These are phyloP conservation scores for Abscondita cerata DNA, from an alignment of 2,888 invertebrate genomes.

Conservation along the genomic window DNA sequence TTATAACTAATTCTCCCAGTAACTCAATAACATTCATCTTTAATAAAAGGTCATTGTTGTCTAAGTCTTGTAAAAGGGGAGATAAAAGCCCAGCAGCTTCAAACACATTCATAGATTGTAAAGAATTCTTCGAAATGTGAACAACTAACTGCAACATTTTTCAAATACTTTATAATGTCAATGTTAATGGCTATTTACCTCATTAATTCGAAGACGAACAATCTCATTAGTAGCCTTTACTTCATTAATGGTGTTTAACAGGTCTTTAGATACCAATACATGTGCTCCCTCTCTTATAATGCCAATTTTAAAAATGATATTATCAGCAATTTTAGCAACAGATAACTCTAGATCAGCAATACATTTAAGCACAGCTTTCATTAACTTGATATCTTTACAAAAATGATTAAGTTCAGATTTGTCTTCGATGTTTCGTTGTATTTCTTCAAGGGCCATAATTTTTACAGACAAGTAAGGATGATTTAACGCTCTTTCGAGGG, in stretches of 20 bases:
- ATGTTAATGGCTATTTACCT: constrained; percentile 54
- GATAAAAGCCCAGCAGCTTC: constrained; percentile 69
- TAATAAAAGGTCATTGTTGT: constrained; percentile 75
- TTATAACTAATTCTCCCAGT: constrained; percentile 72
- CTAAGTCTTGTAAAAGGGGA: constrained; percentile 70
- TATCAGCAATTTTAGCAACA: constrained; percentile 67
- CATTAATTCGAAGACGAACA: constrained; percentile 72
- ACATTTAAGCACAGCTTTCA: constrained; percentile 65
- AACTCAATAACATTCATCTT: constrained; percentile 84
- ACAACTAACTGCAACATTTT: constrained; percentile 63
- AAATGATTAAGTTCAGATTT: constrained; percentile 48
- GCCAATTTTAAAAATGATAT: constrained; percentile 63
- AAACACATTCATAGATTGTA: constrained; percentile 66
- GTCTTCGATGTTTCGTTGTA: constrained; percentile 54
- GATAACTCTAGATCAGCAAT: constrained; percentile 66
- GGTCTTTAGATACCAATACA: constrained; percentile 62
- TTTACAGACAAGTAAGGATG: constrained; percentile 71
- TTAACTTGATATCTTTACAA: constrained; percentile 54
- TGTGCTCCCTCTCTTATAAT: constrained; percentile 57
- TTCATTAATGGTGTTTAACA: constrained; percentile 65
- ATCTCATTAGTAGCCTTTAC: constrained; percentile 65
- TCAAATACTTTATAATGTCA: neutral
- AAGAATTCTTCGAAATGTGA: constrained; percentile 68
- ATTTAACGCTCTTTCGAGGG: constrained; percentile 67
- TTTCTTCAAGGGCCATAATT: constrained; percentile 69